A percentile compares a stretch with the other conserved stretches of the same genome.
These are phyloP conservation scores for Stegostoma tigrinum DNA, from an alignment of 2,113 vertebrate genomes.

Conservation along the genomic window DNA sequence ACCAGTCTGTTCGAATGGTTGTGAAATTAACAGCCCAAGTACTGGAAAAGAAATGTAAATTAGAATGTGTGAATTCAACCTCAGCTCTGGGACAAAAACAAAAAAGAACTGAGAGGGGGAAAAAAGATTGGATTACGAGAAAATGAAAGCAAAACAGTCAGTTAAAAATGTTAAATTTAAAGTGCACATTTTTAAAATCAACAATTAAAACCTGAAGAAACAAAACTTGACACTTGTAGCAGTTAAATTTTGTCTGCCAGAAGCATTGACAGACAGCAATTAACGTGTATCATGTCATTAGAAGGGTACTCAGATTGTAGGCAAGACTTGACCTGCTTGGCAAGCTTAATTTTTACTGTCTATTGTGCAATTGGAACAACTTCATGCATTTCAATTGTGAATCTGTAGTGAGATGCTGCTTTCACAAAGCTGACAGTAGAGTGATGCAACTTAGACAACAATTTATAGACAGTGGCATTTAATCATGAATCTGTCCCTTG, in stretches of 20 bases:
- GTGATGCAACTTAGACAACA: background rate
- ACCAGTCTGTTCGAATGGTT: background rate
- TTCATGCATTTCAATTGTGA: background rate
- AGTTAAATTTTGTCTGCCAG: background rate
- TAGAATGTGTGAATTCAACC: background rate
- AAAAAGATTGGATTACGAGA: background rate
- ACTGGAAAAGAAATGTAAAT: background rate
- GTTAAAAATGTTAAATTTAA: background rate
- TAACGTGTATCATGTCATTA: background rate
- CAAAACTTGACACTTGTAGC: background rate
- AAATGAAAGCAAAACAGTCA: background rate
- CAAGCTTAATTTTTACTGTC: too few species aligned
- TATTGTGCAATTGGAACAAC: background rate
- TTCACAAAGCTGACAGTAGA: too few species aligned
- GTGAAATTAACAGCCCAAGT: background rate
- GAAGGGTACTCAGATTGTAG: background rate
- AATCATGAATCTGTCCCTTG: too few species aligned
- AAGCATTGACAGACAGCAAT: background rate
- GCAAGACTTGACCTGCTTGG: background rate
- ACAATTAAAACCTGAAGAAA: background rate
- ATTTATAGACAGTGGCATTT: background rate
- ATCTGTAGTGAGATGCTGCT: too few species aligned
- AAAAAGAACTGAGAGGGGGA: background rate
- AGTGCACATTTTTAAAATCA: too few species aligned
- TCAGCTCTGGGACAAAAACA: background rate